Conservation (phyloP, 1,140 invertebrate species). For the Wiebesia pumilae region DNA sequence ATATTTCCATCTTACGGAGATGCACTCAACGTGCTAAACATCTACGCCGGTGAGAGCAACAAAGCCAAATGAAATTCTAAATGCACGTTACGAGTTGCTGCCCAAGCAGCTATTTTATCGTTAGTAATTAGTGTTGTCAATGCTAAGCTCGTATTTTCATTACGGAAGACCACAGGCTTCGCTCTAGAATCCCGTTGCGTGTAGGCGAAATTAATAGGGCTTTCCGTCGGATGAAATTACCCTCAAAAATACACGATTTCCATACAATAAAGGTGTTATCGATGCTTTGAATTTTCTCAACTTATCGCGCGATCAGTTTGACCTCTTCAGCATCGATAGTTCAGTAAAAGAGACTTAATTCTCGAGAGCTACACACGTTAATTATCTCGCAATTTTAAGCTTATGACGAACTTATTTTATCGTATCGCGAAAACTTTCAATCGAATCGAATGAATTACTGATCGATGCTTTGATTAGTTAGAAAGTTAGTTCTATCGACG, state of each 20-base stretch:
- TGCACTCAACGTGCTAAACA: too few species aligned
- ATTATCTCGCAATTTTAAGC: background rate
- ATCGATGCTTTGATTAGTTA: slow-evolving; percentile 18
- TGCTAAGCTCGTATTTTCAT: background rate
- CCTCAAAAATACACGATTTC: background rate
- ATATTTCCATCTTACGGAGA: background rate
- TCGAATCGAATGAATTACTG: slow-evolving; percentile 23
- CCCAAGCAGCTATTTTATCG: background rate
- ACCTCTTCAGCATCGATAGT: too few species aligned
- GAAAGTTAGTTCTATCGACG: background rate
- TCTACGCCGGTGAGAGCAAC: too few species aligned
- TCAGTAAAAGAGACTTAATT: too few species aligned
- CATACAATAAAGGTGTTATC: background rate
- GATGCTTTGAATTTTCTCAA: background rate
- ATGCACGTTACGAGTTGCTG: too few species aligned
- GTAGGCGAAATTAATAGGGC: background rate
- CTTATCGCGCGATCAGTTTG: background rate
- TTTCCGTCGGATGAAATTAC: background rate
- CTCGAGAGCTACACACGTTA: background rate
- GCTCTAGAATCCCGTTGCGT: background rate
- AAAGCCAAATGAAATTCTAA: too few species aligned
- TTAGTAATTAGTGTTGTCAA: background rate
- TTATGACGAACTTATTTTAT: background rate
- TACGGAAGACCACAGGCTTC: background rate
- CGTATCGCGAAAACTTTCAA: background rate